Percentiles rank a stretch among this genome's conserved stretches.
Conservation (phyloP, 2,113 vertebrate genomes). For the Ptilonorhynchus violaceus region DNA sequence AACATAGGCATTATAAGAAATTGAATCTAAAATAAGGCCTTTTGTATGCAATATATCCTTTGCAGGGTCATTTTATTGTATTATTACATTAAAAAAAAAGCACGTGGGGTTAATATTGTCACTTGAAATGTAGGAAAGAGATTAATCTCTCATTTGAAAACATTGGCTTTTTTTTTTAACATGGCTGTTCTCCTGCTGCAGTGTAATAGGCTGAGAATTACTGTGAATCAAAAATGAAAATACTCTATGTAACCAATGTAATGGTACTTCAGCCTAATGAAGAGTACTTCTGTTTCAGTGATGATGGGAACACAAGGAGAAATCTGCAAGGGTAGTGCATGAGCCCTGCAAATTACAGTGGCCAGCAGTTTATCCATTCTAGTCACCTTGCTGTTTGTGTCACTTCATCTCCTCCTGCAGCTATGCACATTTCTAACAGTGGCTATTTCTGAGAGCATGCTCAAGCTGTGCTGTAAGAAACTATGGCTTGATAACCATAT, state of each 20-base stretch:
- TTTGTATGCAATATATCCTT: not conserved
- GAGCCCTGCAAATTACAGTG: not conserved
- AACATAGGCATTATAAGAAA: not conserved
- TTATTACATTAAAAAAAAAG: not conserved
- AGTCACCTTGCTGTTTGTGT: not conserved
- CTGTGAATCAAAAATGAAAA: not conserved
- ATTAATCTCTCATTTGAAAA: not conserved
- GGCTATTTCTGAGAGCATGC: not conserved
- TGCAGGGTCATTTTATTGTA: not conserved
- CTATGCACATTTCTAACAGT: not conserved
- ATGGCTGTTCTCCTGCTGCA: not conserved
- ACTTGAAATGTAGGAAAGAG: not conserved
- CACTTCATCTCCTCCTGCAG: not conserved
- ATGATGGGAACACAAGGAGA: not conserved
- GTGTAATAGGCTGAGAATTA: not conserved
- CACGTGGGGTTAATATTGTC: not conserved
- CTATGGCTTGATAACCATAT: not conserved
- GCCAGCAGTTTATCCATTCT: not conserved
- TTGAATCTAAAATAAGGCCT: not conserved
- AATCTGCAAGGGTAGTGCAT: not conserved
- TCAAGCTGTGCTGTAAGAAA: not conserved
- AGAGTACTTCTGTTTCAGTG: not conserved
- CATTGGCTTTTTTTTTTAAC: not conserved
- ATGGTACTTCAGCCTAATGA: slow-evolving; percentile 22
- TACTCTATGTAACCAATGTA: not conserved